Percentiles rank a stretch among this genome's conserved stretches.
Evolutionary conservation across 1,140 invertebrate species (phyloP).

Genomic region (Aporrectodea caliginosa): DNA sequence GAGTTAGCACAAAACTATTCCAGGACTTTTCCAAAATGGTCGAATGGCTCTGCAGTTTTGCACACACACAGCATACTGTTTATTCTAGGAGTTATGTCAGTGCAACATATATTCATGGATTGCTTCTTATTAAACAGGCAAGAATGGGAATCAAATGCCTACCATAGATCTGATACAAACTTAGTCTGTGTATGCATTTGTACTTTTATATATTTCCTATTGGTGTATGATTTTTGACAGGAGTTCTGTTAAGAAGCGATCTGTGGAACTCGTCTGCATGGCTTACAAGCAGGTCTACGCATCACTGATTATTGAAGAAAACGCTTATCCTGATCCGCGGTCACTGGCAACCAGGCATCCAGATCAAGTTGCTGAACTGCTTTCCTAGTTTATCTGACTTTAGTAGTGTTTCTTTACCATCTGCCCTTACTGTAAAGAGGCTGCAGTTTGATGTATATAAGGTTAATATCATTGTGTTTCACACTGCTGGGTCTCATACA

Average conservation of each 20-base stretch:
- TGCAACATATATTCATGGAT: neutral
- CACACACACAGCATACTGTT: no score
- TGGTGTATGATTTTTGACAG: slow-evolving; percentile 55
- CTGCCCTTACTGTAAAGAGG: no score
- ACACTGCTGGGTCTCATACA: no score
- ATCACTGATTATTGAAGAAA: slow-evolving; percentile 69
- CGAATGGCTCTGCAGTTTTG: no score
- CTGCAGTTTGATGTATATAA: no score
- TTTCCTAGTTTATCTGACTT: slow-evolving; percentile 44
- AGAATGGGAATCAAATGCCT: neutral
- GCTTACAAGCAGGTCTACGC: slow-evolving; percentile 84
- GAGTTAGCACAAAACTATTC: no score
- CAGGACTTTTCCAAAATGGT: no score
- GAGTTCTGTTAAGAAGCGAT: slow-evolving; percentile 69
- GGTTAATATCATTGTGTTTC: no score
- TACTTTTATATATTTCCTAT: neutral
- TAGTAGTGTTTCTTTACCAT: no score
- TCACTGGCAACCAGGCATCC: slow-evolving; percentile 70
- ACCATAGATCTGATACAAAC: neutral
- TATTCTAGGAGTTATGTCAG: neutral
- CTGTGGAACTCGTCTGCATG: slow-evolving; percentile 78
- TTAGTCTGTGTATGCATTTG: slow-evolving; percentile 42
- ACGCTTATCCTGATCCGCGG: slow-evolving; percentile 72
- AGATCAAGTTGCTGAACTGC: slow-evolving; percentile 66
- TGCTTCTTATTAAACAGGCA: neutral